Percentiles rank a stretch among this genome's conserved stretches.
phyloP scores from a whole-genome alignment of 2,888 invertebrate genomes.

The Germaria angustata region DNA sequence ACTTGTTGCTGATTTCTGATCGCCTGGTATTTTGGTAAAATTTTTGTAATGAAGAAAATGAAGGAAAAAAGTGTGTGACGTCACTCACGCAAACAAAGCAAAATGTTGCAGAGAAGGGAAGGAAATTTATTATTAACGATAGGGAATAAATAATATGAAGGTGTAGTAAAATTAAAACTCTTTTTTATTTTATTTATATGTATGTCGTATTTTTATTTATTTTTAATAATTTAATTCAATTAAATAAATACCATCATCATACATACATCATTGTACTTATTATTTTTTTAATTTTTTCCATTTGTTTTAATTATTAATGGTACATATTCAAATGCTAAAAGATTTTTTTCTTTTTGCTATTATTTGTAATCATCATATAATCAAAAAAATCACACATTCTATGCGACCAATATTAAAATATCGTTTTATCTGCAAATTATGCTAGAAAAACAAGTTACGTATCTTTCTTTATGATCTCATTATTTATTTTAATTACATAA shows the following conservation, averaged over 20 bases:
- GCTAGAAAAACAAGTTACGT: slow-evolving; percentile 54
- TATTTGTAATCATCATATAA: slow-evolving; percentile 32
- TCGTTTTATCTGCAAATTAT: slow-evolving; percentile 37
- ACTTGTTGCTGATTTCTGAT: not conserved
- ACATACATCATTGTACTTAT: slow-evolving; percentile 49
- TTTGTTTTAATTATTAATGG: slow-evolving; percentile 13
- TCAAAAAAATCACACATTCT: slow-evolving; percentile 39
- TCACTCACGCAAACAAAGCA: too few relatives aligned
- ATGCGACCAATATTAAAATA: slow-evolving; percentile 55
- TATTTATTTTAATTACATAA: slow-evolving; percentile 10
- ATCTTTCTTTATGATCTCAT: slow-evolving; percentile 1
- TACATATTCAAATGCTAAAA: slow-evolving; percentile 39
- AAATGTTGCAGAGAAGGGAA: too few relatives aligned
- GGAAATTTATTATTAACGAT: too few relatives aligned
- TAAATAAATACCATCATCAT: slow-evolving; percentile 10
- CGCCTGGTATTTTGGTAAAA: not conserved
- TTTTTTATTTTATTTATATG: too few relatives aligned
- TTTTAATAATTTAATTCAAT: slow-evolving; percentile 52
- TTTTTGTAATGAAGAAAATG: not conserved
- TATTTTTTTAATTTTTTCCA: not conserved
- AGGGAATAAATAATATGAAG: too few relatives aligned
- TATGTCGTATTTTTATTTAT: not conserved
- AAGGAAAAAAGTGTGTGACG: too few relatives aligned
- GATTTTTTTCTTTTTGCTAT: slow-evolving; percentile 1
- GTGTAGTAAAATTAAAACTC: too few relatives aligned